Conservation (phyloP, 2,888 invertebrate genomes). For the Aphidius colemani region DNA sequence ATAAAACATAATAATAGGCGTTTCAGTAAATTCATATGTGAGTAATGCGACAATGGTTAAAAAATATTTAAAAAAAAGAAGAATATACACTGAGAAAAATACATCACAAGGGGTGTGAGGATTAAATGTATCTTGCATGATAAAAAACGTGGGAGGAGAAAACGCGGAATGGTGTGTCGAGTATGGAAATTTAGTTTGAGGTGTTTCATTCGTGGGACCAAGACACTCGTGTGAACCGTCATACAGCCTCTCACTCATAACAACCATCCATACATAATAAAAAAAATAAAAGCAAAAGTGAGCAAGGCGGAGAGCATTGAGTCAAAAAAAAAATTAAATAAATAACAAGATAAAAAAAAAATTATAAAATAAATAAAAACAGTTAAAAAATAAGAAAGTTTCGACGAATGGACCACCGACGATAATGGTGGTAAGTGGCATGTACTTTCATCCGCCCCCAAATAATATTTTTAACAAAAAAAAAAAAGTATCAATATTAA, state of each 20-base stretch:
- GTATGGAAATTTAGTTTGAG: slow-evolving; percentile 27
- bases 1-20: no score
- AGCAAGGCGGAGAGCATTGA: slow-evolving; percentile 8
- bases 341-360: slow-evolving; percentile 24
- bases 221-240: slow-evolving; percentile 26
- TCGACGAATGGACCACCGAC: slow-evolving; percentile 29
- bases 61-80: no score
- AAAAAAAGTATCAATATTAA: slow-evolving; percentile 23
- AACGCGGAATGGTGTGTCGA: slow-evolving; percentile 27
- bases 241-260: slow-evolving; percentile 14
- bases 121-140: neutral
- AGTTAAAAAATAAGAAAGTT: slow-evolving; percentile 20
- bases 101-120: slow-evolving; percentile 16
- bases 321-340: neutral
- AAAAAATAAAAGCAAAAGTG: slow-evolving; percentile 17
- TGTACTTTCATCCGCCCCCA: slow-evolving; percentile 9
- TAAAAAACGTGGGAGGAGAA: slow-evolving; percentile 27
- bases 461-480: slow-evolving; percentile 19
- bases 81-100: slow-evolving; percentile 1
- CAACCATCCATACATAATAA: slow-evolving; percentile 15
- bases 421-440: slow-evolving; percentile 28
- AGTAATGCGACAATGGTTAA: slow-evolving; percentile 22
- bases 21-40: slow-evolving; percentile 1
- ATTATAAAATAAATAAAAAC: neutral
- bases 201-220: slow-evolving; percentile 25